Evolutionary conservation across 2,888 invertebrate genomes (phyloP).

Genomic region (Tolmerus cingulatus): DNA sequence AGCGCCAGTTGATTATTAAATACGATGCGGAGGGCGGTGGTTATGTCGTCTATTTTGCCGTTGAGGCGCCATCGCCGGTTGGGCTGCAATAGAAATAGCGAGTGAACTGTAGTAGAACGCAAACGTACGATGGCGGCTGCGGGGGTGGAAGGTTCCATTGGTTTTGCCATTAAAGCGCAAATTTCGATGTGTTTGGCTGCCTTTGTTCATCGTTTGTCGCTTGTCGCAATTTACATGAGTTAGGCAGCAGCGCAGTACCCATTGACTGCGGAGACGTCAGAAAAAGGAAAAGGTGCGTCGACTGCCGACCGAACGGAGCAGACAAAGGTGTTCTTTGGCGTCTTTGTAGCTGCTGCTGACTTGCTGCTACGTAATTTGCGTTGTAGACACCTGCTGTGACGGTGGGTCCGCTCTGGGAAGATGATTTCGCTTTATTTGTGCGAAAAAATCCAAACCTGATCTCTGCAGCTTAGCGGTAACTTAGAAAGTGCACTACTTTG

Average conservation of each 20-base stretch:
- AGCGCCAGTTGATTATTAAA: not conserved
- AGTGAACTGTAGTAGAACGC: not conserved
- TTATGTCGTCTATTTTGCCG: not conserved
- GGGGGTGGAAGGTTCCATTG: not conserved
- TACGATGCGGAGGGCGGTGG: not conserved
- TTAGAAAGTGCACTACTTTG: slow-evolving; percentile 7
- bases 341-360: not conserved
- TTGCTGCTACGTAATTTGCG: not conserved
- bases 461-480: slow-evolving; percentile 20
- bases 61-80: not conserved
- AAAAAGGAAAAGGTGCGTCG: not conserved
- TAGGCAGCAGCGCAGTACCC: not conserved
- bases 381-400: not conserved
- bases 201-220: not conserved
- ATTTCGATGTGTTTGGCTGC: not conserved
- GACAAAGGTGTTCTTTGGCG: not conserved
- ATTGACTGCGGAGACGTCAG: not conserved
- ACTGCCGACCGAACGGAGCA: not conserved
- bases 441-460: not conserved
- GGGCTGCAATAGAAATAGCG: not conserved
- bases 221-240: not conserved
- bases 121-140: not conserved
- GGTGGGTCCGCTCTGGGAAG: not conserved
- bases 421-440: slow-evolving; percentile 6
- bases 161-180: not conserved